These are phyloP conservation scores for Amyelois transitella DNA, from an alignment of 1,140 invertebrate genomes.

Conservation along the genomic window DNA sequence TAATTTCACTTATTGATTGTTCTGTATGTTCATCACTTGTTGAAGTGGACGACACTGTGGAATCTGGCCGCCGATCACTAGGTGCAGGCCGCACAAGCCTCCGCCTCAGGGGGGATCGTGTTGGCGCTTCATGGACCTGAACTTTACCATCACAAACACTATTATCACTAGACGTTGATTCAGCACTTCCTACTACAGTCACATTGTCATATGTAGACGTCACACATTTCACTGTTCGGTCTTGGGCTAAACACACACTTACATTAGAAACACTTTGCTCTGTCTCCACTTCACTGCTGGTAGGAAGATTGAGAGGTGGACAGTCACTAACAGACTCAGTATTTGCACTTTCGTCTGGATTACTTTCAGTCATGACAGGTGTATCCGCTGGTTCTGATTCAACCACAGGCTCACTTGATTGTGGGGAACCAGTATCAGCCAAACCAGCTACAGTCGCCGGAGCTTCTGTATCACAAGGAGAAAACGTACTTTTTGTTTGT, in stretches of 20 bases:
- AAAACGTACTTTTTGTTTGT: slow-evolving; percentile 4
- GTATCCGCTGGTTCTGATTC: slow-evolving; percentile 23
- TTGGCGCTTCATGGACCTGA: slow-evolving; percentile 25
- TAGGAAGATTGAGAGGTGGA: slow-evolving; percentile 44
- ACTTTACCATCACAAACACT: slow-evolving; percentile 51
- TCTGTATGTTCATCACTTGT: slow-evolving; percentile 48
- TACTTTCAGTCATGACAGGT: slow-evolving; percentile 11
- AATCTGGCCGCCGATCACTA: slow-evolving; percentile 52
- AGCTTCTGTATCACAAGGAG: too few relatives aligned
- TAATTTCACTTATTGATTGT: slow-evolving; percentile 45
- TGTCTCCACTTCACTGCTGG: slow-evolving; percentile 51
- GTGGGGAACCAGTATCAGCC: slow-evolving; percentile 23
- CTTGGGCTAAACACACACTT: slow-evolving; percentile 42
- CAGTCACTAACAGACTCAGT: slow-evolving; percentile 29
- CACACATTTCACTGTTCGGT: slow-evolving; percentile 60
- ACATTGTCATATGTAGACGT: slow-evolving; percentile 64
- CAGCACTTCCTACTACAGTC: slow-evolving; percentile 58
- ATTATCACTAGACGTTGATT: slow-evolving; percentile 65
- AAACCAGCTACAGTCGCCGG: slow-evolving; percentile 13
- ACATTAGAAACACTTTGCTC: slow-evolving; percentile 32
- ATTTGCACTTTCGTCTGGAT: slow-evolving; percentile 22
- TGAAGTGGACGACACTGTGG: slow-evolving; percentile 64
- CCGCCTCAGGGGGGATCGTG: slow-evolving; percentile 44
- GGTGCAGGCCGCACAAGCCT: slow-evolving; percentile 49
- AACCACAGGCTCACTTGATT: slow-evolving; percentile 26